These are phyloP conservation scores for Boloria selene DNA, from an alignment of 2,888 invertebrate species.

Conservation along the genomic window DNA sequence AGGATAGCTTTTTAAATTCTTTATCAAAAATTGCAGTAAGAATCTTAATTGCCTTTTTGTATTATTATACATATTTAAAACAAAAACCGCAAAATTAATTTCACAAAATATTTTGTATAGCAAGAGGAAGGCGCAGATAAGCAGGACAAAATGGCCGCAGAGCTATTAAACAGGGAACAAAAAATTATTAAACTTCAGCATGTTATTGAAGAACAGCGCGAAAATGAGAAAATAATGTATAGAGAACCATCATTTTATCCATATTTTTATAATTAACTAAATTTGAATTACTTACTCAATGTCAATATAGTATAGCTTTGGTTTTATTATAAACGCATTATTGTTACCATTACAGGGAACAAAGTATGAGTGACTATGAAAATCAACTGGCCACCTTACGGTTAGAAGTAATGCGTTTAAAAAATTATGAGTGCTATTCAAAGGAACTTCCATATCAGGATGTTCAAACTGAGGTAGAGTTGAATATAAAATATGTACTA, in stretches of 20 bases:
- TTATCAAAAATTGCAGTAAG: slow-evolving; percentile 75
- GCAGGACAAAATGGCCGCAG: slow-evolving; percentile 67
- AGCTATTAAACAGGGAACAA: slow-evolving; percentile 66
- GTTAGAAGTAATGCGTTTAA: slow-evolving; percentile 63
- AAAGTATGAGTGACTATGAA: slow-evolving; percentile 65
- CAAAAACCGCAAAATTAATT: too few species aligned
- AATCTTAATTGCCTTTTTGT: slow-evolving; percentile 1
- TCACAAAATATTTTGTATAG: slow-evolving; percentile 44
- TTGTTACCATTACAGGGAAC: slow-evolving; percentile 53
- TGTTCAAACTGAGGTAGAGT: slow-evolving; percentile 63
- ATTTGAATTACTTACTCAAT: background rate
- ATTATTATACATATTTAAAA: background rate
- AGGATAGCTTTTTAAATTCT: slow-evolving; percentile 74
- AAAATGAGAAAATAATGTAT: slow-evolving; percentile 67
- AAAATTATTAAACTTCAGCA: slow-evolving; percentile 63
- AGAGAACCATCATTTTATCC: slow-evolving; percentile 31
- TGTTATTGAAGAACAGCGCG: slow-evolving; percentile 58
- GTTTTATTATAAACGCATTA: background rate
- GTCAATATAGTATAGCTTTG: background rate
- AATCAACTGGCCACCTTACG: slow-evolving; percentile 62
- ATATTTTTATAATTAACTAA: background rate
- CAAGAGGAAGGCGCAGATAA: slow-evolving; percentile 62
- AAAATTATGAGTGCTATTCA: slow-evolving; percentile 64
- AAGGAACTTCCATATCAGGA: slow-evolving; percentile 66
- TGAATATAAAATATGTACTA: background rate